Conservation (phyloP, 2,797 vertebrate genomes). For the Loris lydekkerianus region DNA sequence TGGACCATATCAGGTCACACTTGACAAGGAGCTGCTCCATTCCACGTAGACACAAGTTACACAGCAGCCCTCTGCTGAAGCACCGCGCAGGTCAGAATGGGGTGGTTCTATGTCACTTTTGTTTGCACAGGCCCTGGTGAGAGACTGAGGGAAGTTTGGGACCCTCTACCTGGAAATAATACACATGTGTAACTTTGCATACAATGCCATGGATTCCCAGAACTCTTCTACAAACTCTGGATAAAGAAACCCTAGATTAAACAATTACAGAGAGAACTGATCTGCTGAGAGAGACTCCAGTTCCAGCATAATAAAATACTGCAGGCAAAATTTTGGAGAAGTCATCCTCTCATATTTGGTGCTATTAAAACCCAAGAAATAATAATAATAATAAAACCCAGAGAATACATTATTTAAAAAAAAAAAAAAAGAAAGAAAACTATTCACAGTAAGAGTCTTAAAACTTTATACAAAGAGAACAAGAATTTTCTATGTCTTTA, state of each 20-base stretch:
- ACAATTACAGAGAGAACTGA: not conserved
- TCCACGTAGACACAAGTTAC: not conserved
- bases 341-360: not conserved
- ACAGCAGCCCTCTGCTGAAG: not conserved
- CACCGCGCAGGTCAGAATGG: not conserved
- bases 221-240: not conserved
- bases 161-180: not conserved
- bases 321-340: not conserved
- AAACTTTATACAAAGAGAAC: not conserved
- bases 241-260: not conserved
- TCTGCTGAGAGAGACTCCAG: not conserved
- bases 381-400: no score
- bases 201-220: not conserved
- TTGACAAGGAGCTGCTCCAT: not conserved
- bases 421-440: not conserved
- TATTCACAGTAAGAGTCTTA: not conserved
- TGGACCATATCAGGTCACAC: not conserved
- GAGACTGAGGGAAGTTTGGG: not conserved
- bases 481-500: not conserved
- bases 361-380: not conserved
- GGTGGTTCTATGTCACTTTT: not conserved
- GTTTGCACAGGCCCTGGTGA: not conserved
- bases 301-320: not conserved
- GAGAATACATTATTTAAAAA: not conserved
- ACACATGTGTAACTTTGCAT: not conserved